Evolutionary conservation across 2,888 invertebrate genomes (phyloP).

Genomic region (Cataglyphis albicans): DNA sequence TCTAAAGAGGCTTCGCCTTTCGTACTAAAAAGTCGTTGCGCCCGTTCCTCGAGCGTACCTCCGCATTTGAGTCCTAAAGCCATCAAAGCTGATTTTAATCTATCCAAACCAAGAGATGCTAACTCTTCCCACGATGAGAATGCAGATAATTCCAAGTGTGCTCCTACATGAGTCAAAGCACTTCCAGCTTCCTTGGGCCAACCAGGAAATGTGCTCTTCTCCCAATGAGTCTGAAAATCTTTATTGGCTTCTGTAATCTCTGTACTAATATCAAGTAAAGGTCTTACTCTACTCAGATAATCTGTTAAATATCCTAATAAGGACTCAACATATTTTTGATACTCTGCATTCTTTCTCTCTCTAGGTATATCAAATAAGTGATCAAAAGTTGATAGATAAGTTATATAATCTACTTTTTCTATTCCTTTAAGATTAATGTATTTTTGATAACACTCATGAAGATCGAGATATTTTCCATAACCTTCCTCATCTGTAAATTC

Average conservation of each 20-base stretch:
- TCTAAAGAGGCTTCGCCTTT: conserved; percentile 98
- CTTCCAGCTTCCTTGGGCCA: conserved; percentile 99
- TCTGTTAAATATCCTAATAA: conserved; percentile 95
- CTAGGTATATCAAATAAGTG: conserved; percentile 97
- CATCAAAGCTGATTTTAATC: conserved; percentile 98
- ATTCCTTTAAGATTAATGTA: conserved; percentile 98
- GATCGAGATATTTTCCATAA: conserved; percentile 98
- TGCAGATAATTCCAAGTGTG: conserved; percentile 98
- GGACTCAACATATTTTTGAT: conserved; percentile 93
- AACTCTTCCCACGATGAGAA: conserved; percentile 99
- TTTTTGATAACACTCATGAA: conserved; percentile 98
- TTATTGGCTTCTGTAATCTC: conserved; percentile 93
- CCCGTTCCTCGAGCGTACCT: conserved; percentile 98
- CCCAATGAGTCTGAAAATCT: conserved; percentile 95
- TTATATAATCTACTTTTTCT: conserved; percentile 98
- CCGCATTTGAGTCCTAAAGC: conserved; percentile 99
- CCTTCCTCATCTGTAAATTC: conserved; percentile 99
- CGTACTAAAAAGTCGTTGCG: conserved; percentile 97
- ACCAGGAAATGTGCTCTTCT: conserved; percentile 95
- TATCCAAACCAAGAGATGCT: conserved; percentile 98
- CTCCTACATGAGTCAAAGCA: conserved; percentile 97
- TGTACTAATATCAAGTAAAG: conserved; percentile 92
- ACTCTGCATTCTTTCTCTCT: conserved; percentile 95
- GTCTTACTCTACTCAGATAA: conserved; percentile 94
- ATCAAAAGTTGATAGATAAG: conserved; percentile 97